These are phyloP conservation scores for Ochlodes sylvanus DNA, from an alignment of 2,888 invertebrate genomes.

Conservation along the genomic window DNA sequence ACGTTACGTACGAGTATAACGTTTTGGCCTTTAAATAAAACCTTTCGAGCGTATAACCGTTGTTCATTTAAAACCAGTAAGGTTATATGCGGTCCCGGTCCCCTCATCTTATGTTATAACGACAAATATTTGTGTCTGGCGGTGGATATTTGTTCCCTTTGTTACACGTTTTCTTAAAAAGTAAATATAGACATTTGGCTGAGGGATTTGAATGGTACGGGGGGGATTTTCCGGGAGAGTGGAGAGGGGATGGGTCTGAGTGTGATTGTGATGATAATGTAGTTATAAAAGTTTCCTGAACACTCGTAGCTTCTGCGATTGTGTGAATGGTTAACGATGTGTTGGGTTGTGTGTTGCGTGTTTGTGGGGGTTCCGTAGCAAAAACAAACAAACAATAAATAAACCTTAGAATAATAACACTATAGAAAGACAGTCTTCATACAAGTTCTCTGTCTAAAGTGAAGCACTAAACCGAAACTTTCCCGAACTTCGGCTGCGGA, in stretches of 20 bases:
- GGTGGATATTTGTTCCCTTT: slow-evolving; percentile 33
- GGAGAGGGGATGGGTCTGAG: background rate
- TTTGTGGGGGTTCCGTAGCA: background rate
- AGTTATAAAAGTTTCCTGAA: slow-evolving; percentile 4
- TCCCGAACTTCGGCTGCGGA: too few relatives aligned
- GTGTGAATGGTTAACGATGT: background rate
- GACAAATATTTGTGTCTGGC: slow-evolving; percentile 38
- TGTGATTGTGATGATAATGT: slow-evolving; percentile 11
- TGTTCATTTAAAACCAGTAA: background rate
- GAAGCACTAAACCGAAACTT: too few relatives aligned
- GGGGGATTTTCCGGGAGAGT: slow-evolving; percentile 14
- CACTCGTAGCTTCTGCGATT: background rate
- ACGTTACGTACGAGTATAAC: too few relatives aligned
- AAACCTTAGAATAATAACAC: too few relatives aligned
- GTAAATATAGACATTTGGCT: slow-evolving; percentile 32
- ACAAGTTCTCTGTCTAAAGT: too few relatives aligned
- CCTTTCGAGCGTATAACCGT: background rate
- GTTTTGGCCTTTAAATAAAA: too few relatives aligned
- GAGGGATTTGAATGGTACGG: slow-evolving; percentile 19
- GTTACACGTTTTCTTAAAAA: slow-evolving; percentile 36
- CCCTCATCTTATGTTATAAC: slow-evolving; percentile 33
- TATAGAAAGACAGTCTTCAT: too few relatives aligned
- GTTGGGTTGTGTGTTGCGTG: background rate
- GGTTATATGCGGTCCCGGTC: slow-evolving; percentile 19
- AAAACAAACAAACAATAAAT: too few relatives aligned